A percentile compares a stretch with the other conserved stretches of the same genome.
phyloP scores from a whole-genome alignment of 2,888 invertebrate species.

The Ornithoptera alexandrae region DNA sequence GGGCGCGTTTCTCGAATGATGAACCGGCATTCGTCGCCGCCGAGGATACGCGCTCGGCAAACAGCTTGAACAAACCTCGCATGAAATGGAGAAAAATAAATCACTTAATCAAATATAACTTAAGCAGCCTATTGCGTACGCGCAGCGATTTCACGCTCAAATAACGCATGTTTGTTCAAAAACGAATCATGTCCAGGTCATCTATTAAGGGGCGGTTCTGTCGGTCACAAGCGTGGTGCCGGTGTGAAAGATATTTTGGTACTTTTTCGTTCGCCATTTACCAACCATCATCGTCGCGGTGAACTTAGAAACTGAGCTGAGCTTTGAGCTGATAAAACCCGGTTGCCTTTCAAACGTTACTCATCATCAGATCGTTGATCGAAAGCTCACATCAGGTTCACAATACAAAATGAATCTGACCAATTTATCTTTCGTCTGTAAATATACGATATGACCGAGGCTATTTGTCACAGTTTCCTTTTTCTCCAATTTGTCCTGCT shows the following conservation, averaged over 20 bases:
- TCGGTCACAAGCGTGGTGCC: too few relatives aligned
- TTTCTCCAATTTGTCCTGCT: slow-evolving; percentile 15
- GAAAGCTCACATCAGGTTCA: too few relatives aligned
- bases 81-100: neutral
- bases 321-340: too few relatives aligned
- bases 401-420: too few relatives aligned
- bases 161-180: slow-evolving; percentile 32
- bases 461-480: neutral
- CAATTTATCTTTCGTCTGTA: too few relatives aligned
- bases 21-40: neutral
- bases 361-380: too few relatives aligned
- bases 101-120: slow-evolving; percentile 13
- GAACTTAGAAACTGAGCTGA: too few relatives aligned
- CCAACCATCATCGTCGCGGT: slow-evolving; percentile 1
- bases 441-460: too few relatives aligned
- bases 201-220: slow-evolving; percentile 31
- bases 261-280: slow-evolving; percentile 1
- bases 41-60: slow-evolving; percentile 18
- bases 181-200: slow-evolving; percentile 34
- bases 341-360: too few relatives aligned
- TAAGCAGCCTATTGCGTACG: slow-evolving; percentile 2
- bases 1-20: slow-evolving; percentile 35
- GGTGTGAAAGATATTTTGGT: slow-evolving; percentile 6
- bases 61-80: slow-evolving; percentile 20
- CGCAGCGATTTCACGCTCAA: slow-evolving; percentile 29